Evolutionary conservation across 2,113 vertebrate species (phyloP), one percentile per base, ranked within the genome.

Genomic region (Sigmodon hispidus): DNA sequence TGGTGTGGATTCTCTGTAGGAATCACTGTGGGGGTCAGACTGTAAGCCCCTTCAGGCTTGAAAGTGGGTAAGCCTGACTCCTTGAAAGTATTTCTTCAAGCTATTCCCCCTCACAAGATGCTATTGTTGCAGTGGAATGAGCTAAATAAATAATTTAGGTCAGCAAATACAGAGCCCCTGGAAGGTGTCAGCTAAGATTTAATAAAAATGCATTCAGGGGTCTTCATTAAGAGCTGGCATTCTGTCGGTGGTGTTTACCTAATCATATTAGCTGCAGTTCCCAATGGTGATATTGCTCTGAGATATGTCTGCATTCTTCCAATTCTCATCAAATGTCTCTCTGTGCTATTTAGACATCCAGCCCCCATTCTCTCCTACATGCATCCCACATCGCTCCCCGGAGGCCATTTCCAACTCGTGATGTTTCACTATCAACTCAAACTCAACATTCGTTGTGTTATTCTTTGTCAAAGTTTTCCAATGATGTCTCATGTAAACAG

Each of bases 201-300:
- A 95, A 87, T 93, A 83, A 96, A 96, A 93, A 34, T 86, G 52
- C n/a, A 93, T 87, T 86, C 45, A 73, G 50, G 24, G 26, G 79
- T 93, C 89, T 94, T 97, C 92, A 89, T 95, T 95, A 89, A 94
- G 85, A 77, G 17, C 34, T 93, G 89, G 59, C 83, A 83, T 83
- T 95, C 61, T 72, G 59, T 63, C 50, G 81, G 12, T 93, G 48
- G 55, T 91, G 67, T 87, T 95, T 96, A 93, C 91, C 63, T 96
- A 92, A 93, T 73, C 36, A 75, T 83, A 83, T 89, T 48, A 91
- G 61, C 79, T 87, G 77, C 50, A 50, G 77, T 73, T 94, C 86
- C 83, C 89, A 3, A 3, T 55, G 79, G 87, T 48, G 67, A 73
- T 81, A 43, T 90, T 90, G 57, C 59, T 83, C 50, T 95, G 52